These are phyloP conservation scores for Standfussiana lucernea DNA, from an alignment of 2,888 invertebrate genomes.

Conservation along the genomic window DNA sequence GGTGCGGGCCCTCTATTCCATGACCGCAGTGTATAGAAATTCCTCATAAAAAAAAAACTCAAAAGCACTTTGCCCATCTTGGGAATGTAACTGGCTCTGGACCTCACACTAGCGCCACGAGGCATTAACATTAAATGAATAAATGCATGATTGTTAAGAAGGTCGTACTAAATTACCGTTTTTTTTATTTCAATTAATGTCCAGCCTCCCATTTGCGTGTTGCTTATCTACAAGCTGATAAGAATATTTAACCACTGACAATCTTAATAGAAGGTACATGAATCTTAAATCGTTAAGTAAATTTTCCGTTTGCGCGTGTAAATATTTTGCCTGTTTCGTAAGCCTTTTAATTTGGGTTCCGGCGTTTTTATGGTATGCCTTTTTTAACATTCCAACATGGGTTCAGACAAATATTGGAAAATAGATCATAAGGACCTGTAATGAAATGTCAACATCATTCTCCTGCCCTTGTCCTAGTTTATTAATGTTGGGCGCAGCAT, in stretches of 20 bases:
- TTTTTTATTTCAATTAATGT: conserved; percentile 3
- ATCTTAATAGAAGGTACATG: conserved; percentile 40
- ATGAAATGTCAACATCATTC: background rate
- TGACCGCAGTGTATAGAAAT: background rate
- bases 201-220: conserved; percentile 15
- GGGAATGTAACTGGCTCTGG: background rate
- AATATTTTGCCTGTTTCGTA: conserved; percentile 49
- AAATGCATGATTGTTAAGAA: background rate
- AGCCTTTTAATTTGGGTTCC: conserved; percentile 37
- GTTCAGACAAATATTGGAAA: conserved; percentile 3
- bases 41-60: background rate
- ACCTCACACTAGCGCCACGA: background rate
- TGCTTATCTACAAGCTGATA: conserved; percentile 57
- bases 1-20: background rate
- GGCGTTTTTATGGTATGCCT: conserved; percentile 30
- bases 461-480: background rate
- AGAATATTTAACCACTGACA: conserved; percentile 49
- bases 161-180: background rate
- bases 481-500: background rate
- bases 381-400: conserved; percentile 31
- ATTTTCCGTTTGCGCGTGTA: conserved; percentile 46
- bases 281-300: conserved; percentile 50
- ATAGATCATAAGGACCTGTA: background rate
- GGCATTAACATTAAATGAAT: background rate
- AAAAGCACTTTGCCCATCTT: background rate